Evolutionary conservation across 2,113 vertebrate genomes (phyloP), one percentile per base, ranked within the genome.

Genomic region (Pelusios castaneus): DNA sequence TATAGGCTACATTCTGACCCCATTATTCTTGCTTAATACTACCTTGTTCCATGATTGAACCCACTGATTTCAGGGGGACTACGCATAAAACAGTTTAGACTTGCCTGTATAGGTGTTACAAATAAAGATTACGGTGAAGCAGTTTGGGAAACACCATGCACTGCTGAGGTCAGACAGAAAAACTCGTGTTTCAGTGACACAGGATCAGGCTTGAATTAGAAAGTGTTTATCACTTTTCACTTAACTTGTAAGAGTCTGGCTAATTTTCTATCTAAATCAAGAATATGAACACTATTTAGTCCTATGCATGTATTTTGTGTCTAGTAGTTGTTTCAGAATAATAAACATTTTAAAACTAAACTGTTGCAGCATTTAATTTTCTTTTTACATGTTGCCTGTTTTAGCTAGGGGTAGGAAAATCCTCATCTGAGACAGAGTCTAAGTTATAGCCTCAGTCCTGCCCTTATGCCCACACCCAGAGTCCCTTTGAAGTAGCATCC

Each of bases 401-500:
- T 3, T 2, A 63, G 8, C 11, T 80, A 27, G 77, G 81, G 81
- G 16, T 12, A 78, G 43, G 34, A 49, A 87, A 17, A 31, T 34
- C 47, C 17, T 21, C 14, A 25, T 3, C 25, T 1, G 0, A 79
- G 41, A 10, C 8, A 34, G n/a, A 17, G 5, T 49, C 4, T 19
- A 43, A 54, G 0, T 0, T 24, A 91, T 77, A 70, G 34, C 3
- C 52, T 55, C n/a, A 51, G 19, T 73, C 16, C 55, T 73, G 17
- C 10, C 27, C n/a, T 10, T 91, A 85, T 43, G 38, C 16, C 7
- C 6, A 52, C 9, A 9, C 10, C 47, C 52, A 10, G 43, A 83
- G 10, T 31, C 1, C 38, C 49, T 8, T 19, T 5, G 34, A 51
- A 29, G 4, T 0, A 0, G 3, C 16, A 47, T 6, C 84, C 2